Evolutionary conservation across 2,113 vertebrate genomes (phyloP).

Genomic region (Cyrtonyx montezumae): DNA sequence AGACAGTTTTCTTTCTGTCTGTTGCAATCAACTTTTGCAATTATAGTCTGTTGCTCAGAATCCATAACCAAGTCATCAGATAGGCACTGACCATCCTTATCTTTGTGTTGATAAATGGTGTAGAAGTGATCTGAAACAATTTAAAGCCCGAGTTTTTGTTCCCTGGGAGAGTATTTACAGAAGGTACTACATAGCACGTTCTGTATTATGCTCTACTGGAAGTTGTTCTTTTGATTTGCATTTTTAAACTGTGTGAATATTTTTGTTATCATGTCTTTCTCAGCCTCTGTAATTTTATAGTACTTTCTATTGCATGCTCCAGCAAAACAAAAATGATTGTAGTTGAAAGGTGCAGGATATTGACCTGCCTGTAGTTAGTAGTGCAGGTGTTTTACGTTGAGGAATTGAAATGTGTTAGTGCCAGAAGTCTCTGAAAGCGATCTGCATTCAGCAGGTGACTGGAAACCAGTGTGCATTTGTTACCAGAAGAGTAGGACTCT

Average conservation of each 20-base stretch:
- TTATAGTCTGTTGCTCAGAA: neutral
- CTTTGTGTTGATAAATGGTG: neutral
- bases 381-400: neutral
- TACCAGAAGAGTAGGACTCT: neutral
- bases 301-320: neutral
- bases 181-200: neutral
- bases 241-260: neutral
- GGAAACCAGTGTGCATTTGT: neutral
- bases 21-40: neutral
- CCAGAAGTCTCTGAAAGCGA: neutral
- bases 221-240: neutral
- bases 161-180: neutral
- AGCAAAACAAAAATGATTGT: neutral
- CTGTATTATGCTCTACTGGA: rapidly evolving
- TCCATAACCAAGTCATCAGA: neutral
- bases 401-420: neutral
- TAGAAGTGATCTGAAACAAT: neutral
- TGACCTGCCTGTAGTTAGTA: neutral
- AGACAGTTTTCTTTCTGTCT: neutral
- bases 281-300: neutral
- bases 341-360: neutral
- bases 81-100: neutral
- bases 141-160: neutral
- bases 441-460: neutral
- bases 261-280: neutral